phyloP scores from a whole-genome alignment of 1,140 invertebrate genomes.

The Pseudomyrmex flavicornis region DNA sequence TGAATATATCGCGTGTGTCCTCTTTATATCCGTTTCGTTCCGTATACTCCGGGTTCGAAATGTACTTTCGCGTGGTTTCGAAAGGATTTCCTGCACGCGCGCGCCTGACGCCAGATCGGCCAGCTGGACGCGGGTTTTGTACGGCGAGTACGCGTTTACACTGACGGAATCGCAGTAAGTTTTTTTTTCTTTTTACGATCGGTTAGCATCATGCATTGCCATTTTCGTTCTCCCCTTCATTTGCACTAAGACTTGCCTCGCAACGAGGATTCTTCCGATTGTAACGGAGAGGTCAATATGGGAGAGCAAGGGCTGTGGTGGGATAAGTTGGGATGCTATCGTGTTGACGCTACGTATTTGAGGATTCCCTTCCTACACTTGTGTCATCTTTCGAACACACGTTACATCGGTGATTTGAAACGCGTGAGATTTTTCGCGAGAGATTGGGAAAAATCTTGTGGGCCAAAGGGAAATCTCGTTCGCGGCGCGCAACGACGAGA shows the following conservation, averaged over 20 bases:
- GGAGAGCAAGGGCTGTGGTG: conserved; percentile 10
- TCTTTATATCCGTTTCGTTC: conserved; percentile 61
- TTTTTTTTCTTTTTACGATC: conserved; percentile 8
- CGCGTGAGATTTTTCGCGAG: conserved; percentile 7
- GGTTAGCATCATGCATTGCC: conserved; percentile 35
- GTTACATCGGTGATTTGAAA: background rate
- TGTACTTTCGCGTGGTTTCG: conserved; percentile 54
- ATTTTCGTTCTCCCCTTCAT: conserved; percentile 33
- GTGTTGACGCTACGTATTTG: conserved; percentile 50
- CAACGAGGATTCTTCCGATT: conserved; percentile 61
- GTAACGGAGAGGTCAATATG: conserved; percentile 40
- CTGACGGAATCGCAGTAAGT: conserved; percentile 68
- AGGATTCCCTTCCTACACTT: conserved; percentile 48
- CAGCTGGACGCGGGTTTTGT: conserved; percentile 62
- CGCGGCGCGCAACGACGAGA: conserved; percentile 46
- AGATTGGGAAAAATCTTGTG: background rate
- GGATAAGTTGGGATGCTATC: conserved; percentile 21
- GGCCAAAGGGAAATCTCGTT: conserved; percentile 21
- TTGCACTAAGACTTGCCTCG: conserved; percentile 53
- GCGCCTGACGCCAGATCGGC: conserved; percentile 41
- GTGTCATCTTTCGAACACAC: background rate
- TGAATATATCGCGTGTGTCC: conserved; percentile 58
- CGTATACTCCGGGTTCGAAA: conserved; percentile 58
- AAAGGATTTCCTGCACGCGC: conserved; percentile 57
- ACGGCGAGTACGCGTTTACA: conserved; percentile 53